Base-by-base conservation (phyloP, 2,797 vertebrate genomes). In the Thaleichthys pacificus region DNA sequence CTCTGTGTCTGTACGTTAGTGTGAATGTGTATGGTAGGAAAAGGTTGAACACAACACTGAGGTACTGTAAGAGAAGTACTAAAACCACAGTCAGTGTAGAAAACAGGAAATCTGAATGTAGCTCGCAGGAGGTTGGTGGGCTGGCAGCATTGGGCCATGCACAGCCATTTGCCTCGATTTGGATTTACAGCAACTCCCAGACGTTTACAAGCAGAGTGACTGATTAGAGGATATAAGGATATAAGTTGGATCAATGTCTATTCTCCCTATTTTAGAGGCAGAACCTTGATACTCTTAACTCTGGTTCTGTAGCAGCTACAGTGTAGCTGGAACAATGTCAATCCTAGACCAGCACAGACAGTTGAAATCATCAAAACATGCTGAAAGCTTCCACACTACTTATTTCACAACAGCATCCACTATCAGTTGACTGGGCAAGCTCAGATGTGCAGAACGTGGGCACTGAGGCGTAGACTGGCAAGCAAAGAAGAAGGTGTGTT, bases 41-140 rank as follows among this genome's bases (percentile, higher is more conserved):
- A 57, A 49, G 15, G 17, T 65, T 42, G 14, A 14, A 4, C 2
- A 24, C 21, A 66, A 66, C 35, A 57, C 42, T 47, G 42, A 47
- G 42, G 42, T 47, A 47, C 42, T 47, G 32, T 42, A 14, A 21
- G 42, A 47, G 61, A 63, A 17, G 28, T 17, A 63, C 5, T 22
- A 24, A 11, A 65, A 60, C 22, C 67, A 66, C 67, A 22, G 61
- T 21, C 8, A 24, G 30, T 63, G 54, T 61, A 72, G 77, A 82
- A 88, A 84, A 90, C 81, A 87, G 86, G 85, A 91, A 86, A 79
- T 84, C 70, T 72, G 82, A 66, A 76, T 74, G 70, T 80, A 74
- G 71, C 73, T 77, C 77, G 77, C 77, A 82, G 81, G 61, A 7
- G 64, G 82, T 75, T 72, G 84, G 71, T 63, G 80, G 21, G 64